phyloP scores from a whole-genome alignment of 2,888 invertebrate genomes.

The Eulithis testata region DNA sequence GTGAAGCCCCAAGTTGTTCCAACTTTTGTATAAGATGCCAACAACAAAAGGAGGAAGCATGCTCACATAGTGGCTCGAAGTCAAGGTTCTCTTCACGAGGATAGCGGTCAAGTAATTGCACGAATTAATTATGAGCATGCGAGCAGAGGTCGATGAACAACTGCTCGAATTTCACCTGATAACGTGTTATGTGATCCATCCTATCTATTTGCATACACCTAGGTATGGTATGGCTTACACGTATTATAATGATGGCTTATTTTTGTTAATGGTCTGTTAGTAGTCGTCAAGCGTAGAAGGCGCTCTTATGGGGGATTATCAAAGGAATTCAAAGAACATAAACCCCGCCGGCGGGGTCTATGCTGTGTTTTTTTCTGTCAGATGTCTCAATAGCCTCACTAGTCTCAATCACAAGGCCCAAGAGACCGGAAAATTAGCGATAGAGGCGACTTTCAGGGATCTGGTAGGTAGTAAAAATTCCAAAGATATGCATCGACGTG shows the following conservation, averaged over 20 bases:
- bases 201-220: not conserved
- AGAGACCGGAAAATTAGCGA: too few species aligned
- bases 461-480: too few species aligned
- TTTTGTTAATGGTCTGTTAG: not conserved
- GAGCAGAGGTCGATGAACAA: constrained; percentile 12
- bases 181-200: constrained; percentile 16
- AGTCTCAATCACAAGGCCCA: too few species aligned
- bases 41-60: not conserved
- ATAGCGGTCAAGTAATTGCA: constrained; percentile 24
- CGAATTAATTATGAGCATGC: constrained; percentile 26
- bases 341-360: too few species aligned
- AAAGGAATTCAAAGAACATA: too few species aligned
- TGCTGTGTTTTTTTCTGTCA: too few species aligned
- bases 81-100: constrained; percentile 12
- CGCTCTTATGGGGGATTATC: not conserved
- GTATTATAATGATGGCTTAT: not conserved
- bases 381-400: too few species aligned
- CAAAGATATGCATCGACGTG: not conserved
- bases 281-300: not conserved
- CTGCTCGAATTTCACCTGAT: constrained; percentile 21
- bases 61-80: not conserved
- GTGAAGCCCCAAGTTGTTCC: too few species aligned
- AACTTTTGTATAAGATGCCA: not conserved
- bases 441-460: too few species aligned
- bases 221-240: not conserved